phyloP scores from a whole-genome alignment of 2,888 invertebrate species.

The Callosobruchus maculatus region DNA sequence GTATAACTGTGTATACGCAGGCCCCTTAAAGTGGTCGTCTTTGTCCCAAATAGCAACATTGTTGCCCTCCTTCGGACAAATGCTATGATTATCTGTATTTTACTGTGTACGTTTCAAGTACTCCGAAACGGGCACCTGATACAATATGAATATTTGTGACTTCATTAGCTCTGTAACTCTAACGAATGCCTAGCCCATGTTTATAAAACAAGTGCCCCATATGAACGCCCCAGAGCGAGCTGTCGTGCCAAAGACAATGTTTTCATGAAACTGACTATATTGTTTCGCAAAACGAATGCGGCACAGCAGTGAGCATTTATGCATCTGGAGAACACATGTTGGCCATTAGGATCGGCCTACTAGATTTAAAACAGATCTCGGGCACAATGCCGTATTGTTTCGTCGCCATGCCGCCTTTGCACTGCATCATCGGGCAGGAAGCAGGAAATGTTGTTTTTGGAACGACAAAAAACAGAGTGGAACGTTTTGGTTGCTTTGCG shows the following conservation, averaged over 20 bases:
- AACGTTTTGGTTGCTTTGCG: background rate
- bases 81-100: no score
- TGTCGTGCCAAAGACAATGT: background rate
- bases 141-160: no score
- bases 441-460: background rate
- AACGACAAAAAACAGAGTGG: background rate
- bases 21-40: no score
- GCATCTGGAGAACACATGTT: conserved; percentile 5
- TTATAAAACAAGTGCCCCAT: background rate
- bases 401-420: background rate
- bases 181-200: no score
- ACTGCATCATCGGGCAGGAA: background rate
- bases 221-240: background rate
- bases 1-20: no score
- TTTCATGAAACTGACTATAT: background rate
- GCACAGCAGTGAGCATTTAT: background rate
- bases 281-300: background rate
- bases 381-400: background rate
- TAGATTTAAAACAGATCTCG: background rate
- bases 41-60: no score
- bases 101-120: no score
- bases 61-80: no score
- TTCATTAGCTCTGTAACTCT: no score
- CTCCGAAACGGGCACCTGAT: no score
- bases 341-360: conserved; percentile 1